phyloP scores from a whole-genome alignment of 2,888 invertebrate species.

The Drosophila ustulata region DNA sequence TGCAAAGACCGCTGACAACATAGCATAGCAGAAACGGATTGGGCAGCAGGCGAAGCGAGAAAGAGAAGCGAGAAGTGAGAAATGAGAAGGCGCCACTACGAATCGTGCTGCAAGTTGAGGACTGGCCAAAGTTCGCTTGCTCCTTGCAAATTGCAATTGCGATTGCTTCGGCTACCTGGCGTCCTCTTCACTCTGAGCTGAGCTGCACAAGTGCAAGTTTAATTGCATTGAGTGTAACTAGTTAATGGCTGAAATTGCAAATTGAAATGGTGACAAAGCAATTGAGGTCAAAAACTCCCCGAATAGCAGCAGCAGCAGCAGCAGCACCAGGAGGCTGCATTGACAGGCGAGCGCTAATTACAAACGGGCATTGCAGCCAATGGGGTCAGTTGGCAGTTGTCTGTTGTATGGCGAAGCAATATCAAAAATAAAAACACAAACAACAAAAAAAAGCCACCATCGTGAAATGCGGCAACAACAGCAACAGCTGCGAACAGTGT shows the following conservation, averaged over 20 bases:
- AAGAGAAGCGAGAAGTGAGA: neutral
- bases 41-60: neutral
- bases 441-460: neutral
- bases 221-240: conserved; percentile 79
- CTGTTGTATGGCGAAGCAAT: conserved; percentile 39
- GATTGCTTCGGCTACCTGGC: conserved; percentile 30
- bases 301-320: conserved; percentile 39
- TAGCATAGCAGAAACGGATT: conserved; percentile 32
- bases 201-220: conserved; percentile 70
- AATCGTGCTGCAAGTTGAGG: conserved; percentile 37
- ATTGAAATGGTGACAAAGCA: conserved; percentile 82
- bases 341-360: conserved; percentile 56
- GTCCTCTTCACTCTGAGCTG: conserved; percentile 24
- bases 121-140: conserved; percentile 23
- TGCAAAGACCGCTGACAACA: conserved; percentile 51
- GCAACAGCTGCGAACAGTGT: conserved; percentile 52
- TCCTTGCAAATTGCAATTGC: conserved; percentile 44
- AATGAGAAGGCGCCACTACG: neutral
- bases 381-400: conserved; percentile 70
- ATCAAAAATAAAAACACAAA: conserved; percentile 35
- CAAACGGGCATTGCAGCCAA: conserved; percentile 70
- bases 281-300: conserved; percentile 79
- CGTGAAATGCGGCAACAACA: conserved; percentile 18
- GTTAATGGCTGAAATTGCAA: conserved; percentile 80
- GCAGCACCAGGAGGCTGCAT: conserved; percentile 27